A percentile compares a stretch with the other conserved stretches of the same genome.
Conservation (phyloP, 2,888 invertebrate genomes). For the Tromatobia lineatoria region DNA sequence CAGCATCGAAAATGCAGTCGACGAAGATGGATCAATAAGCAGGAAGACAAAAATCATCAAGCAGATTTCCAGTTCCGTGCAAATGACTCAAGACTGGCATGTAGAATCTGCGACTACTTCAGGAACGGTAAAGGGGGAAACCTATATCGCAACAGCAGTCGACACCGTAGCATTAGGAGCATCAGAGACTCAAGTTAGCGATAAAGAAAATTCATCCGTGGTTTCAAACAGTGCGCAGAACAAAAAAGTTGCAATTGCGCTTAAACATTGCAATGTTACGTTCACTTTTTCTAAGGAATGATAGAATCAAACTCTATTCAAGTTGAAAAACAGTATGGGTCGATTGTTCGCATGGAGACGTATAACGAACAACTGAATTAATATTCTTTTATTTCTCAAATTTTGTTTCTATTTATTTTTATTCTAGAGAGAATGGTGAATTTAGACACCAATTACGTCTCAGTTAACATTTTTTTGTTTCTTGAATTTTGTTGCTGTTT, state of each 20-base stretch:
- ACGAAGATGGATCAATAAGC: slow-evolving; percentile 54
- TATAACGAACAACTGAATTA: slow-evolving; percentile 10
- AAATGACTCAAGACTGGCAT: slow-evolving; percentile 11
- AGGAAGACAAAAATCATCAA: slow-evolving; percentile 69
- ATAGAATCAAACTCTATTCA: background rate
- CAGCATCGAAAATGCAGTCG: too few relatives aligned
- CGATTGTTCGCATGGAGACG: slow-evolving; percentile 11
- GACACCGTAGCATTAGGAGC: background rate
- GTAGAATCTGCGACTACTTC: slow-evolving; percentile 21
- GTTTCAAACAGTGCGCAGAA: background rate
- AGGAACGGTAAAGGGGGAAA: background rate
- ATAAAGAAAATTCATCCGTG: slow-evolving; percentile 27
- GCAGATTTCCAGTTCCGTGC: slow-evolving; percentile 38
- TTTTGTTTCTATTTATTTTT: background rate
- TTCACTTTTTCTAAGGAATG: slow-evolving; percentile 30
- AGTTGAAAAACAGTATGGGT: slow-evolving; percentile 21
- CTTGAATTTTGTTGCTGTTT: too few relatives aligned
- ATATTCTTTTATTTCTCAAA: background rate
- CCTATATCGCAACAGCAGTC: slow-evolving; percentile 4
- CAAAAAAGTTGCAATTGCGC: slow-evolving; percentile 13
- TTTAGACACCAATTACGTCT: too few relatives aligned
- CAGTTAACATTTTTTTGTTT: too few relatives aligned
- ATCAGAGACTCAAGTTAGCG: slow-evolving; percentile 6
- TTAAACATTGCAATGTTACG: slow-evolving; percentile 32
- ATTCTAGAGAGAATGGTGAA: too few relatives aligned